Percentiles rank a stretch among this genome's conserved stretches.
These are phyloP conservation scores for Biston betularia DNA, from an alignment of 2,888 invertebrate species.

Conservation along the genomic window DNA sequence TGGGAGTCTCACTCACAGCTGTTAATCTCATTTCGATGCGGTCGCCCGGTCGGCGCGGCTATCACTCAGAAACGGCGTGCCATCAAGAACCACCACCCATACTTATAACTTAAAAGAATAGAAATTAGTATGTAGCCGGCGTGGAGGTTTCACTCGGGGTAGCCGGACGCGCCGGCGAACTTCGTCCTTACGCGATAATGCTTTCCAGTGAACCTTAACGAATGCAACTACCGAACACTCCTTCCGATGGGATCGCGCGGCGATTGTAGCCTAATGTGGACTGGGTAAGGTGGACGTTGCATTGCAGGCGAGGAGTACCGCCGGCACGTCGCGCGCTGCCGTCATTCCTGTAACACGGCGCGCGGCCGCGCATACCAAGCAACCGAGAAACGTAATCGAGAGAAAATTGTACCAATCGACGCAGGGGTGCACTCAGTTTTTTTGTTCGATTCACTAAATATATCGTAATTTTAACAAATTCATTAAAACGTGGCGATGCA, in stretches of 20 bases:
- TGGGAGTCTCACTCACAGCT: slow-evolving; percentile 66
- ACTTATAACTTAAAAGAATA: slow-evolving; percentile 77
- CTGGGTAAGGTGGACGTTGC: slow-evolving; percentile 49
- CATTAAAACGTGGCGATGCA: too few species aligned
- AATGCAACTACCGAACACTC: slow-evolving; percentile 57
- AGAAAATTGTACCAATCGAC: slow-evolving; percentile 75
- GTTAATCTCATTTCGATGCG: slow-evolving; percentile 69
- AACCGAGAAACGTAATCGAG: slow-evolving; percentile 76
- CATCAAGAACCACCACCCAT: slow-evolving; percentile 65
- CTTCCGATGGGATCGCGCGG: slow-evolving; percentile 46
- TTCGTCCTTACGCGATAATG: slow-evolving; percentile 70
- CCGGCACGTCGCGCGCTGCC: slow-evolving; percentile 68
- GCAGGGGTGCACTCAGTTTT: slow-evolving; percentile 57
- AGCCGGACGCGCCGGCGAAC: slow-evolving; percentile 70
- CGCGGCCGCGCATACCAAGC: slow-evolving; percentile 72
- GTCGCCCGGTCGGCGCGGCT: slow-evolving; percentile 71
- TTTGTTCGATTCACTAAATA: neutral
- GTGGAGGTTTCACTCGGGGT: slow-evolving; percentile 74
- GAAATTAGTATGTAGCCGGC: slow-evolving; percentile 76
- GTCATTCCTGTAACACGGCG: slow-evolving; percentile 78
- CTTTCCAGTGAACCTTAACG: slow-evolving; percentile 73
- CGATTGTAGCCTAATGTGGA: slow-evolving; percentile 49
- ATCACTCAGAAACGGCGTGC: slow-evolving; percentile 64
- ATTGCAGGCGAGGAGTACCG: slow-evolving; percentile 37
- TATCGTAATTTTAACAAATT: too few species aligned